Percentiles rank a stretch among this genome's conserved stretches.
These are phyloP conservation scores for Microlaimidae sp. DNA, from an alignment of 2,888 invertebrate species.

Conservation along the genomic window DNA sequence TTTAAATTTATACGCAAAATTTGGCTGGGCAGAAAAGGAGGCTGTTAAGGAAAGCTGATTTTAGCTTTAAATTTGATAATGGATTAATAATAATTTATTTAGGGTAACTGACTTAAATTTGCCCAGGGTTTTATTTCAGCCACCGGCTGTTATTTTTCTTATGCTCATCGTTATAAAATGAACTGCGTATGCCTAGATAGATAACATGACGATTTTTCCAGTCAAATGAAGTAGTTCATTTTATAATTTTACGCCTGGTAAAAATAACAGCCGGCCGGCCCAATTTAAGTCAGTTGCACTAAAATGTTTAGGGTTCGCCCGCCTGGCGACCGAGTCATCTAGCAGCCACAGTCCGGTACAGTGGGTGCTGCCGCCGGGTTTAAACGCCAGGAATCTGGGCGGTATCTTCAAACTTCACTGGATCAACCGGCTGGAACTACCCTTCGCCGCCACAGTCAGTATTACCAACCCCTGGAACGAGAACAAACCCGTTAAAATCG, in stretches of 20 bases:
- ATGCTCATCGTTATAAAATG: too few species aligned
- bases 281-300: too few species aligned
- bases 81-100: too few species aligned
- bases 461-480: conserved; percentile 95
- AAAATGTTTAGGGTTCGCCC: conserved; percentile 59
- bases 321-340: conserved; percentile 67
- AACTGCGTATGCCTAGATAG: too few species aligned
- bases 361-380: conserved; percentile 81
- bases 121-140: too few species aligned
- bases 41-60: too few species aligned
- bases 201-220: too few species aligned
- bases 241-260: conserved; percentile 1
- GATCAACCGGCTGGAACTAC: conserved; percentile 78
- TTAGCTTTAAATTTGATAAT: too few species aligned
- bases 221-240: not conserved
- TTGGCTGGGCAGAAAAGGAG: too few species aligned
- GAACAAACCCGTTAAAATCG: conserved; percentile 93
- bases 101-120: too few species aligned
- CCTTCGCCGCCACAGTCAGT: conserved; percentile 76
- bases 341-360: conserved; percentile 72
- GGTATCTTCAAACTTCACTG: conserved; percentile 92
- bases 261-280: conserved; percentile 8
- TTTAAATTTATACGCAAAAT: too few species aligned
- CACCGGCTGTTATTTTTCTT: too few species aligned
- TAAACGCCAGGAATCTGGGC: conserved; percentile 75